Conservation (phyloP, 2,888 invertebrate genomes). For the Meiosimyza decipiens region DNA sequence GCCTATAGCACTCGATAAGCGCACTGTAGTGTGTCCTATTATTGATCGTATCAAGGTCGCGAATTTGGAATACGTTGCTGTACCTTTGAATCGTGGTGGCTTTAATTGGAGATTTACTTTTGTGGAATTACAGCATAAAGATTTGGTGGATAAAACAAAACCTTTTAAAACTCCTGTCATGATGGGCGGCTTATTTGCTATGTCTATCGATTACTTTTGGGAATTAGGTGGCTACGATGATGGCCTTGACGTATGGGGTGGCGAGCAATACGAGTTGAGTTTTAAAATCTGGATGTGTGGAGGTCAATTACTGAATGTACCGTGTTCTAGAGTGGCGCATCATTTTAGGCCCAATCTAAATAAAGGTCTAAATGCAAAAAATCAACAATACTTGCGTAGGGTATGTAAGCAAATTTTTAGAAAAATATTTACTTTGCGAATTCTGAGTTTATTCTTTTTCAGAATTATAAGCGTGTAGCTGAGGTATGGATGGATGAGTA, state of each 20-base stretch:
- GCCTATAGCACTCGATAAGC: conserved; percentile 86
- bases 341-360: conserved; percentile 82
- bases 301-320: conserved; percentile 91
- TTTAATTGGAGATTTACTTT: conserved; percentile 99
- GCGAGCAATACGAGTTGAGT: conserved; percentile 97
- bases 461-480: conserved; percentile 94
- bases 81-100: conserved; percentile 81
- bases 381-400: conserved; percentile 84
- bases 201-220: conserved; percentile 93
- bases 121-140: conserved; percentile 74
- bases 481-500: conserved; percentile 99
- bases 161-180: conserved; percentile 87
- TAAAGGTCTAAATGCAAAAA: conserved; percentile 91
- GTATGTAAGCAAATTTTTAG: conserved; percentile 41
- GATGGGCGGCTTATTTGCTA: conserved; percentile 98
- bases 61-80: conserved; percentile 88
- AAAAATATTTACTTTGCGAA: not conserved
- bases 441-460: not conserved
- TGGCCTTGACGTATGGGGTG: conserved; percentile 97
- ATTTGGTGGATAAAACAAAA: conserved; percentile 58
- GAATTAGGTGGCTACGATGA: conserved; percentile 95
- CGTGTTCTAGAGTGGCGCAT: conserved; percentile 93
- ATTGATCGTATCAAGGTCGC: conserved; percentile 95
- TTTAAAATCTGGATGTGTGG: conserved; percentile 99
- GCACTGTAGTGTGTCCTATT: conserved; percentile 93